A percentile compares a stretch with the other conserved stretches of the same genome.
phyloP scores from a whole-genome alignment of 2,888 invertebrate genomes.

The Drosophila anomelani region DNA sequence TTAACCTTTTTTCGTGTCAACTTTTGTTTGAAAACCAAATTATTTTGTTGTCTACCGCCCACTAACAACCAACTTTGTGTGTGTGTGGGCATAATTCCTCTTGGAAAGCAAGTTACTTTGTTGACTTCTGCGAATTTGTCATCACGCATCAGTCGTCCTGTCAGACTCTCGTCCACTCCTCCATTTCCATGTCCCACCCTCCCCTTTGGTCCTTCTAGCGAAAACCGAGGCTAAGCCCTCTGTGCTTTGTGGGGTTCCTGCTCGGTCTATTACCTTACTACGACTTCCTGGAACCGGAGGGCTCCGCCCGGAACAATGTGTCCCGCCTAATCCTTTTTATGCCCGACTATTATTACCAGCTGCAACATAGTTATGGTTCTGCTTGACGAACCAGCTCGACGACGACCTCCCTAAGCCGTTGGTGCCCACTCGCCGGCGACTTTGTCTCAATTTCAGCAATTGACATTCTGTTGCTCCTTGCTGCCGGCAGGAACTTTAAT shows the following conservation, averaged over 20 bases:
- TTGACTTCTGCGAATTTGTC: constrained; percentile 55
- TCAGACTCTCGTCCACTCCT: neutral
- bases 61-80: constrained; percentile 3
- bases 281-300: constrained; percentile 63
- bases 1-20: neutral
- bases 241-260: constrained; percentile 40
- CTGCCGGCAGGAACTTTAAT: constrained; percentile 52
- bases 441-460: constrained; percentile 62
- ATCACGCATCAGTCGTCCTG: constrained; percentile 55
- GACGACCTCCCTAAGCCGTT: constrained; percentile 55
- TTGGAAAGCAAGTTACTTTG: constrained; percentile 35
- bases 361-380: constrained; percentile 72
- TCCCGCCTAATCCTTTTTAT: constrained; percentile 63
- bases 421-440: constrained; percentile 18
- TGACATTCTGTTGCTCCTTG: constrained; percentile 50
- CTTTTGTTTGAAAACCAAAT: neutral
- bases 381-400: constrained; percentile 47
- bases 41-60: neutral
- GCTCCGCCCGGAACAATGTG: constrained; percentile 56
- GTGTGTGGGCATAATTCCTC: constrained; percentile 18
- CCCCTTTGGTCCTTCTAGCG: neutral
- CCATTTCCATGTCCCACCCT: neutral
- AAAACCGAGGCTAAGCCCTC: constrained; percentile 34
- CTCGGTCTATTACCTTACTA: constrained; percentile 72
- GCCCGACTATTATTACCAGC: constrained; percentile 60